These are phyloP conservation scores for Eclectus roratus DNA, from an alignment of 2,113 vertebrate genomes.

Conservation along the genomic window DNA sequence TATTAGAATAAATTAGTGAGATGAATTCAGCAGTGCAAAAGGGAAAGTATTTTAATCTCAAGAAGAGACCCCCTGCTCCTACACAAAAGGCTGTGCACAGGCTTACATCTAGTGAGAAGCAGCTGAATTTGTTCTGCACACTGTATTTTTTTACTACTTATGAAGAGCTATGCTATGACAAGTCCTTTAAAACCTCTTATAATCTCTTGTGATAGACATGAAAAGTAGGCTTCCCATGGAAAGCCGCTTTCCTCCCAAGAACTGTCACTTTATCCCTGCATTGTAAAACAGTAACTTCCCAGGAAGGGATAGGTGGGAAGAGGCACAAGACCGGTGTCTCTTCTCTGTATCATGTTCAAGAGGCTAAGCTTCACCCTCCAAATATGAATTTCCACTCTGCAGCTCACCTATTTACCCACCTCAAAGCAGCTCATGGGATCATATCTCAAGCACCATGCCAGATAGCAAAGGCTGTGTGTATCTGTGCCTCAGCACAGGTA, in stretches of 20 bases:
- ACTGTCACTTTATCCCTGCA: background rate
- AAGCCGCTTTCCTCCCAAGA: background rate
- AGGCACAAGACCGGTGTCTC: background rate
- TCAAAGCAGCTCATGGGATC: background rate
- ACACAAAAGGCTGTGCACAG: background rate
- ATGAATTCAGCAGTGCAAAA: conserved; percentile 18
- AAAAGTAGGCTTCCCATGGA: background rate
- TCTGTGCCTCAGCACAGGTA: background rate
- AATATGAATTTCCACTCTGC: background rate
- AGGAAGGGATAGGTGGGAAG: background rate
- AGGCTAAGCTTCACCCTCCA: background rate
- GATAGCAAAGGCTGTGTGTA: background rate
- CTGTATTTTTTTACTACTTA: background rate
- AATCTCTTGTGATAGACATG: background rate
- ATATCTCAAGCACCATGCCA: background rate
- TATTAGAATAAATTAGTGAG: conserved; percentile 2
- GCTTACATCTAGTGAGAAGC: background rate
- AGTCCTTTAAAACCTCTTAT: conserved; percentile 5
- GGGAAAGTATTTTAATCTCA: background rate
- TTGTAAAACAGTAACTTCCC: background rate
- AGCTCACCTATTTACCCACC: background rate
- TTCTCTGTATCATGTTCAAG: background rate
- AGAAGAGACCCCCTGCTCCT: background rate
- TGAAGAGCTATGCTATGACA: background rate
- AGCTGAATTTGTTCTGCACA: background rate